Base-by-base conservation (phyloP, 2,888 invertebrate species). In the Spisula solida region DNA sequence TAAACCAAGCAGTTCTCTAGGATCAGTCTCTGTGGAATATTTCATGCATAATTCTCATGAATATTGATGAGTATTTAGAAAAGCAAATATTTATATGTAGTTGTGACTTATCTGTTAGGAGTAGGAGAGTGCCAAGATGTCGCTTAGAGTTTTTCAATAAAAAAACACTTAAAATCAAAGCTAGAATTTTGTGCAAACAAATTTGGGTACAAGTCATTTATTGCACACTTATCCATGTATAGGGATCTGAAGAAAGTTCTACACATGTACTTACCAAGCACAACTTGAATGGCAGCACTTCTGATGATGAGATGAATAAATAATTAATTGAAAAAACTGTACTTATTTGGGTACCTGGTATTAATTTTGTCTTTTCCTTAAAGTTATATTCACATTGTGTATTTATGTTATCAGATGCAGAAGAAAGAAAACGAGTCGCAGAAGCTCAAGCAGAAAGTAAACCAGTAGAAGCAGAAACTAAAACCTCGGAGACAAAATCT, bases 371-470 rank as follows among this genome's bases (percentile, higher is more conserved):
- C 41, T 5, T 2, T 8, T 8, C 2, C 8, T 41, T 41, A 41
- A 5, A 5, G 8, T 41, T 8, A 41, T 41, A 41, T 41, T 41
- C 41, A 41, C 41, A 41, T 41, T 41, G 2, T 41, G 41, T 41
- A 25, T 75, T 75, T 31, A 5, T 75, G 75, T 75, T 75, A 75
- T 25, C 60, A 92, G 92, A 92, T 89, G 92, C 90, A 29, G 92
- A 92, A 82, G 90, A 92, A 60, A 86, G 90, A 78, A 89, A 90
- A 85, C 87, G 83, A 70, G 88, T 90, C 88, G 87, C 90, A 78
- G 70, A 70, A 80, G 85, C 88, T 56, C 75, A 75, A 31, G 31
- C 75, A 75, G 87, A 79, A 66, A 51, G 56, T 25, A 88, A 85
- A 78, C 55, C 82, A 55, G 78, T 41, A 0, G 47, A 51, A 51